These are phyloP conservation scores for Platanista minor DNA, from an alignment of 2,113 vertebrate species.

Conservation along the genomic window DNA sequence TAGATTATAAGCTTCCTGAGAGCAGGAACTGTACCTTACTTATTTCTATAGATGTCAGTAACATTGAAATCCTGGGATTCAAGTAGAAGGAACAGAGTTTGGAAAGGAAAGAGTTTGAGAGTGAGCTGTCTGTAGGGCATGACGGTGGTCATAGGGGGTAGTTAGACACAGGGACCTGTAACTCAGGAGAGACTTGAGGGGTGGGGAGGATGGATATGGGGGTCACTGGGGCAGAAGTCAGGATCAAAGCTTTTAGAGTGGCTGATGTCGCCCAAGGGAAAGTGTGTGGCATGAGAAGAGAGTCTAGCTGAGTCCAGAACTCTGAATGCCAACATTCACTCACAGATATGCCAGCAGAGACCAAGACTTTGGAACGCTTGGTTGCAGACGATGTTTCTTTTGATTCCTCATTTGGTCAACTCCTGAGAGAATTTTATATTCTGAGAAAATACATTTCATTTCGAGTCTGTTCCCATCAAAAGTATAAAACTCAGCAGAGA, in stretches of 20 bases:
- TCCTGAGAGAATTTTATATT: slow-evolving; percentile 34
- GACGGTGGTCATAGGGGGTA: neutral
- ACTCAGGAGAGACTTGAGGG: neutral
- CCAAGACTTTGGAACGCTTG: neutral
- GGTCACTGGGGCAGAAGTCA: neutral
- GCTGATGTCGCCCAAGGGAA: neutral
- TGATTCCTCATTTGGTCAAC: slow-evolving; percentile 38
- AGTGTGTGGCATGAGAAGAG: neutral
- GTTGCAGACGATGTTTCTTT: slow-evolving; percentile 54
- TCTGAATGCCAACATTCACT: neutral
- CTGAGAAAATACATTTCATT: slow-evolving; percentile 38
- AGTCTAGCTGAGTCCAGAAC: neutral
- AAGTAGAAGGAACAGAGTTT: neutral
- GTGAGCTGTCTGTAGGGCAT: neutral
- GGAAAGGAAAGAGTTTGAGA: neutral
- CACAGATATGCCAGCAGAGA: neutral
- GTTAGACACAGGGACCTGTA: neutral
- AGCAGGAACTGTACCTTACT: neutral
- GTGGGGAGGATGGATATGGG: too few species aligned
- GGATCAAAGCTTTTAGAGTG: neutral
- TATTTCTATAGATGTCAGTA: neutral
- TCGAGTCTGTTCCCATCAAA: slow-evolving; percentile 45
- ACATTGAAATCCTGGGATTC: neutral
- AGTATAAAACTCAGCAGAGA: slow-evolving; percentile 50
- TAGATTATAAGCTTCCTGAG: neutral